Evolutionary conservation across 2,113 vertebrate genomes (phyloP).

Genomic region (Burhinus bistriatus): DNA sequence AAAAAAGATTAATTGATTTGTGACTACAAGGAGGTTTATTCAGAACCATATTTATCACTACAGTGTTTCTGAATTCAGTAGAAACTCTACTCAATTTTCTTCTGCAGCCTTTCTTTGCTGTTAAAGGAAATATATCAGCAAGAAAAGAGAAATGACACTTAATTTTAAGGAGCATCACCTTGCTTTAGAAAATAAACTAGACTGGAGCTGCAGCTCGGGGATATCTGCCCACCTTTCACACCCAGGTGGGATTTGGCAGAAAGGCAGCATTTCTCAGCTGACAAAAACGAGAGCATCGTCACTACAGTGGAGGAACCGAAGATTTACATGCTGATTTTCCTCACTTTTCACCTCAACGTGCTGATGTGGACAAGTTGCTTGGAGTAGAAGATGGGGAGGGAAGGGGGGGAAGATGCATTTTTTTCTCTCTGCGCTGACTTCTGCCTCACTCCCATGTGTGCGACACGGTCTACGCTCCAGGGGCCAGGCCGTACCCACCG

Average conservation of each 20-base stretch:
- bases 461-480: rapidly evolving
- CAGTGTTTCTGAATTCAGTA: conserved; percentile 64
- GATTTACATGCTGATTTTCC: neutral
- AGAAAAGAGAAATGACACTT: conserved; percentile 39
- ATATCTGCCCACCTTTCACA: neutral
- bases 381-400: rapidly evolving
- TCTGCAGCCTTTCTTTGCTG: conserved; percentile 37
- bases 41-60: conserved; percentile 70
- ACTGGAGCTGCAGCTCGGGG: neutral
- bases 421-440: neutral
- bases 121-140: conserved; percentile 7
- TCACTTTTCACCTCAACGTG: neutral
- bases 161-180: conserved; percentile 24
- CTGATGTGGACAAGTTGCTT: neutral
- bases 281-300: neutral
- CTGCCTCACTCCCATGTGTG: too few relatives aligned
- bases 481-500: neutral
- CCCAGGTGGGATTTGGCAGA: neutral
- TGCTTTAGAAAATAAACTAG: neutral
- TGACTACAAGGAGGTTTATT: conserved; percentile 67
- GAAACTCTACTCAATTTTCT: conserved; percentile 67
- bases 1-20: conserved; percentile 65
- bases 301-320: rapidly evolving
- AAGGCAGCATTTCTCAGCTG: neutral
- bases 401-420: neutral